Conservation (phyloP, 2,888 invertebrate species). For the Cataglyphis rosenhaueri region DNA sequence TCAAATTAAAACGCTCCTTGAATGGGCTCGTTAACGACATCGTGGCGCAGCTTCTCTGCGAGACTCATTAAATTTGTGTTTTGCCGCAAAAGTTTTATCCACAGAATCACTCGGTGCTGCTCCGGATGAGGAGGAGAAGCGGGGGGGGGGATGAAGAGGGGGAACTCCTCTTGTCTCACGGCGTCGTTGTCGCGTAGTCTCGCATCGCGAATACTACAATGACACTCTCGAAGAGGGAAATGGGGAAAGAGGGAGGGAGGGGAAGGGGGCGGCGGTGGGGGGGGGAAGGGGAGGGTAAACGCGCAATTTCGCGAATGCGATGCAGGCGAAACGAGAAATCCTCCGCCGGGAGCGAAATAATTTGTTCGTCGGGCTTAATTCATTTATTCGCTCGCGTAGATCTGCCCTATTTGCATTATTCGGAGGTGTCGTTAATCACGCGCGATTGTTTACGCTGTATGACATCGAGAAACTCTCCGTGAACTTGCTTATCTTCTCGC, state of each 20-base stretch:
- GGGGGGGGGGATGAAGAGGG: no score
- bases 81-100: conserved; percentile 53
- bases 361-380: conserved; percentile 44
- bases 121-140: background rate
- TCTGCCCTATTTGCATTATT: conserved; percentile 42
- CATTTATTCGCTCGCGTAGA: conserved; percentile 39
- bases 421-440: conserved; percentile 35
- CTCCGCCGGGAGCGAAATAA: conserved; percentile 26
- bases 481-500: background rate
- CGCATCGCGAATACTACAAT: conserved; percentile 7
- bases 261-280: no score
- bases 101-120: conserved; percentile 13
- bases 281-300: background rate
- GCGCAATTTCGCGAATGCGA: conserved; percentile 27
- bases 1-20: conserved; percentile 73
- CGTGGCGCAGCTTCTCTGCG: conserved; percentile 46
- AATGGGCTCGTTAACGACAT: conserved; percentile 73
- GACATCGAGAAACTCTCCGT: conserved; percentile 23
- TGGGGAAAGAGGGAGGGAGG: background rate
- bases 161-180: conserved; percentile 9
- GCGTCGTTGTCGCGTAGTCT: conserved; percentile 22
- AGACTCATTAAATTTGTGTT: conserved; percentile 74
- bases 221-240: background rate
- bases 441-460: conserved; percentile 36
- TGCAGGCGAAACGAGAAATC: background rate